Evolutionary conservation across 2,113 vertebrate species (phyloP), one percentile per base, ranked within the genome.

Genomic region (Cyprinodon variegatus): DNA sequence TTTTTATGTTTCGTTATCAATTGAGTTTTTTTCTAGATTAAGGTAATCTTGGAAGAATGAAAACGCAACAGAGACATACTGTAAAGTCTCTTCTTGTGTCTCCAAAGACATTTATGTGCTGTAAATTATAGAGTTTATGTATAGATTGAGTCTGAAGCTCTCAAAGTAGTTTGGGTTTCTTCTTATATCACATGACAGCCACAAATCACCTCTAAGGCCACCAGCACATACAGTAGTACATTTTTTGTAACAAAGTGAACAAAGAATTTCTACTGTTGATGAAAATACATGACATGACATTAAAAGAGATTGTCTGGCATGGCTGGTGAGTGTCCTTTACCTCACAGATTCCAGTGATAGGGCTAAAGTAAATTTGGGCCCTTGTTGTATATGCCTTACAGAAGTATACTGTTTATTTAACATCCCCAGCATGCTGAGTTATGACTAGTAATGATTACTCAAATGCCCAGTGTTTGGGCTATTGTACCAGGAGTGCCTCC

Each of bases 321-420:
- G 82, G 87, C 92, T 93, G 87, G 74, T 73, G 83, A 92, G 86
- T 91, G 89, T 91, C 92, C 91, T 91, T 90, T 90, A 85, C 88
- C 91, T 86, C 91, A 81, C 89, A 91, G 90, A 93, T 94, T 92
- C 93, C 91, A 90, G 91, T 86, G 91, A 95, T 93, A 92, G 81
- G 83, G 89, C 90, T 95, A 92, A 94, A 94, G 94, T 95, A 94
- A 94, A 94, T 94, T 82, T 85, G 74, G 86, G 81, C 84, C 29
- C 90, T 93, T 92, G 92, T 93, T 94, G 93, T 95, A 94, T 94
- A 94, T 91, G 91, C 89, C 89, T 92, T 69, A 92, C 87, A 90
- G 83, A 90, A 93, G 93, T 91, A 93, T 92, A 91, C 83, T 94
- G 94, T 95, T 95, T 95, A 95, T 95, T 94, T 95, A 92, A 95